Percentiles rank a stretch among this genome's conserved stretches.
Conservation (phyloP, 2,888 invertebrate species). For the Netelia fuscicornis region DNA sequence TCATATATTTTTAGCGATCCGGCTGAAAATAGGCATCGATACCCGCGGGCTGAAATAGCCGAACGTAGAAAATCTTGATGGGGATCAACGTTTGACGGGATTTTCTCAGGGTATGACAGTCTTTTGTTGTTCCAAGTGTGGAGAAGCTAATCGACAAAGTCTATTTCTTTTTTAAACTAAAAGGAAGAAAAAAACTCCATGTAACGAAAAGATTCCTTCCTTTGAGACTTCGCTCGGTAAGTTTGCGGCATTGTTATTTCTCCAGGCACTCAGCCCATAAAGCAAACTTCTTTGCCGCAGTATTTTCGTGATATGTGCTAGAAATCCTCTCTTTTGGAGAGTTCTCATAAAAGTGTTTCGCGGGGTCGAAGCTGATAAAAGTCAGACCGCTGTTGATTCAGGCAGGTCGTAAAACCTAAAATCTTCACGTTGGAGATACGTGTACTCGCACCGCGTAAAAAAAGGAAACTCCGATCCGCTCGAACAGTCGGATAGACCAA, state of each 20-base stretch:
- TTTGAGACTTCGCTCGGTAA: constrained; percentile 37
- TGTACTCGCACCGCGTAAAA: neutral
- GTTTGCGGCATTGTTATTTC: constrained; percentile 42
- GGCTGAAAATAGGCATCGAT: constrained; percentile 51
- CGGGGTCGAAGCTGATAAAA: constrained; percentile 36
- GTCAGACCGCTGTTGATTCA: constrained; percentile 13
- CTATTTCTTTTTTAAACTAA: neutral
- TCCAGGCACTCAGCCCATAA: constrained; percentile 14
- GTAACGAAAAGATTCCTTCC: constrained; percentile 8
- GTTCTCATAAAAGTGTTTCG: constrained; percentile 12
- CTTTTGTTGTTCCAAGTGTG: constrained; percentile 44
- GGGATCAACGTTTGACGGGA: neutral
- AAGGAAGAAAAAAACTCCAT: neutral
- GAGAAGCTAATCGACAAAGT: constrained; percentile 28
- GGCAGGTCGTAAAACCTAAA: constrained; percentile 22
- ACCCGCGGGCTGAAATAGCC: neutral
- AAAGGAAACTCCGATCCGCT: constrained; percentile 2
- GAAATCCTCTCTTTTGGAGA: neutral
- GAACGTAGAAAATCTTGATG: constrained; percentile 22
- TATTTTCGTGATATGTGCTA: neutral
- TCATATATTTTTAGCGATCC: constrained; percentile 47
- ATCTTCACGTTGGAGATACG: neutral
- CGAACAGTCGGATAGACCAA: constrained; percentile 13
- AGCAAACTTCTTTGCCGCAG: constrained; percentile 6
- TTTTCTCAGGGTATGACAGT: constrained; percentile 20